These are phyloP conservation scores for Rhingia rostrata DNA, from an alignment of 2,888 invertebrate species.

Conservation along the genomic window DNA sequence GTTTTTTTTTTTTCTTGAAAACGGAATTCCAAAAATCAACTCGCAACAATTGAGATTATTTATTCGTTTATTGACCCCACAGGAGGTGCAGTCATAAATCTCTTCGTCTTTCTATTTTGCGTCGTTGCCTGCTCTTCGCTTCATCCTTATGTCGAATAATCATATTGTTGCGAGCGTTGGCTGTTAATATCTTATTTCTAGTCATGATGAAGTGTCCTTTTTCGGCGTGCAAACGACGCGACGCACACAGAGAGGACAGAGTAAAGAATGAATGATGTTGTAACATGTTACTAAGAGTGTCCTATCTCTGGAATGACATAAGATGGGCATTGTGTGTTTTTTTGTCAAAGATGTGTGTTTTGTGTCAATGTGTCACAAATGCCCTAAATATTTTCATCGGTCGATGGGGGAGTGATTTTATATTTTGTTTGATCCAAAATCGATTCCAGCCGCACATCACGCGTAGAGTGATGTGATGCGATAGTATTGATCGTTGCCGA, in stretches of 20 bases:
- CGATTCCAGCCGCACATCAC: constrained; percentile 27
- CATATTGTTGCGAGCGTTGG: constrained; percentile 50
- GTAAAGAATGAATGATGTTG: constrained; percentile 28
- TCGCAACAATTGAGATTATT: constrained; percentile 57
- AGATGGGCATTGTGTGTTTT: constrained; percentile 30
- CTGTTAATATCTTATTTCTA: constrained; percentile 70
- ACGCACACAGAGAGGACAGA: not conserved
- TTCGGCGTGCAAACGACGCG: constrained; percentile 49
- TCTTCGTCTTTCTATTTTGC: constrained; percentile 36
- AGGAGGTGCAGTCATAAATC: constrained; percentile 70
- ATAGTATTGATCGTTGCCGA: constrained; percentile 69
- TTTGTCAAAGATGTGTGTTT: constrained; percentile 61
- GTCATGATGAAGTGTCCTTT: constrained; percentile 71
- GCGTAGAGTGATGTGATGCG: constrained; percentile 19
- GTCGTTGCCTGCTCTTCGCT: constrained; percentile 39
- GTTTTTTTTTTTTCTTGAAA: constrained; percentile 27
- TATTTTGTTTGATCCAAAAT: constrained; percentile 31
- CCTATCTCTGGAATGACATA: constrained; percentile 28
- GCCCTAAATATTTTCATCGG: constrained; percentile 61
- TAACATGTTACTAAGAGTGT: constrained; percentile 40
- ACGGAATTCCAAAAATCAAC: constrained; percentile 66
- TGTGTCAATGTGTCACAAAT: constrained; percentile 71
- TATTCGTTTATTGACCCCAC: constrained; percentile 74
- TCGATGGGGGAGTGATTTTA: constrained; percentile 43
- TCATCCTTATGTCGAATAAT: constrained; percentile 63